Base-by-base conservation (phyloP, 2,797 vertebrate species). In the Rhinella marina region DNA sequence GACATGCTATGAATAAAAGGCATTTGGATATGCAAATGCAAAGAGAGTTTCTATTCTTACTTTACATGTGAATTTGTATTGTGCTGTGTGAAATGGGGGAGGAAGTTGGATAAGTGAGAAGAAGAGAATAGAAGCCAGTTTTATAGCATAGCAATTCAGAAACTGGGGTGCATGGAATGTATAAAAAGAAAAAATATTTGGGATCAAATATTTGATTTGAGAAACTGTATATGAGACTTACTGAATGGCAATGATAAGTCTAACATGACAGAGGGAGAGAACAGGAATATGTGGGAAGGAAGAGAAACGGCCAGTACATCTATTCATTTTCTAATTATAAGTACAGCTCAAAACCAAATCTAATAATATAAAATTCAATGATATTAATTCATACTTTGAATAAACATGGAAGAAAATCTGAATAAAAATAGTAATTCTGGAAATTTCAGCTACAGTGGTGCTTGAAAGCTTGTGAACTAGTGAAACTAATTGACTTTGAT, bases 41-140 rank as follows among this genome's bases (percentile, higher is more conserved):
- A 1, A 80, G 56, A 61, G 59, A 7, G 41, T 3, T 21, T 57
- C 23, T 81, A 81, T 81, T 81, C 32, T 81, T 81, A 62, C 59
- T 41, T 81, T 62, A 62, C 29, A 62, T 48, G 61, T 32, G 56
- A 32, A 81, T 48, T n/a, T 81, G 79, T 10, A 81, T 81, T 62
- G 59, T 81, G 23, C 41, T 81, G 29, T n/a, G 12, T 61, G 4
- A 2, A 81, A 25, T 32, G 59, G 32, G 27, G 76, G 78, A 29
- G 29, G 76, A n/a, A 52, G 48, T 21, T 8, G 27, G 25, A 56
- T 17, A 56, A 59, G 77, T 32, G 56, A 29, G 10, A 17, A 72
- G 14, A 29, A 29, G 8, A 61, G 27, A n/a, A 81, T 5, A 61
- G 27, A 41, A 41, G 7, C 61, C 32, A 29, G 12, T 61, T 62